A percentile compares a stretch with the other conserved stretches of the same genome.
phyloP scores from a whole-genome alignment of 1,140 invertebrate species.

The Brachionus calyciflorus region DNA sequence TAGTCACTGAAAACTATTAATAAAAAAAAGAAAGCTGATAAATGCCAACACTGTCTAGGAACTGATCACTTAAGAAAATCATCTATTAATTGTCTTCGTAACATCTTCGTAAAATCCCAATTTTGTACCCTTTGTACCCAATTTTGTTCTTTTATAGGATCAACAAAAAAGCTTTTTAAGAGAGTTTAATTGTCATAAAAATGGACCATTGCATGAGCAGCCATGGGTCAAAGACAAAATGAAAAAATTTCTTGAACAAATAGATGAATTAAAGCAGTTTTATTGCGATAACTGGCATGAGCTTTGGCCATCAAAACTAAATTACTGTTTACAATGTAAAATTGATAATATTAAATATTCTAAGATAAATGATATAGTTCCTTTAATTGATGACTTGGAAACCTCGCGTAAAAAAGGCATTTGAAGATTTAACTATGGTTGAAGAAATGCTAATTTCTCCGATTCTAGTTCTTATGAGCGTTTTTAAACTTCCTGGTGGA shows the following conservation, averaged over 20 bases:
- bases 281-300: neutral
- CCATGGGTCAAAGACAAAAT: neutral
- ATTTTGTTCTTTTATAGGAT: neutral
- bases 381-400: neutral
- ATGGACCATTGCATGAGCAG: neutral
- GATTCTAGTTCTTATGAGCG: neutral
- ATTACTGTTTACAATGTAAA: neutral
- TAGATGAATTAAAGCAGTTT: neutral
- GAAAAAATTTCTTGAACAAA: neutral
- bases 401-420: neutral
- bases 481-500: neutral
- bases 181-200: neutral
- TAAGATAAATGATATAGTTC: neutral
- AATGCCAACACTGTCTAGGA: neutral
- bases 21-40: neutral
- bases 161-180: neutral
- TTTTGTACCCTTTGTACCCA: neutral
- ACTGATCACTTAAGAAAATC: constrained; percentile 10
- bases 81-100: neutral
- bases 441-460: constrained; percentile 10
- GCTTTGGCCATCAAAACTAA: neutral
- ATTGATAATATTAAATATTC: constrained; percentile 8
- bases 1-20: neutral
- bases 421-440: neutral
- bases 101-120: no score